These are phyloP conservation scores for Corynorhinus townsendii DNA, from an alignment of 2,113 vertebrate species.

Conservation along the genomic window DNA sequence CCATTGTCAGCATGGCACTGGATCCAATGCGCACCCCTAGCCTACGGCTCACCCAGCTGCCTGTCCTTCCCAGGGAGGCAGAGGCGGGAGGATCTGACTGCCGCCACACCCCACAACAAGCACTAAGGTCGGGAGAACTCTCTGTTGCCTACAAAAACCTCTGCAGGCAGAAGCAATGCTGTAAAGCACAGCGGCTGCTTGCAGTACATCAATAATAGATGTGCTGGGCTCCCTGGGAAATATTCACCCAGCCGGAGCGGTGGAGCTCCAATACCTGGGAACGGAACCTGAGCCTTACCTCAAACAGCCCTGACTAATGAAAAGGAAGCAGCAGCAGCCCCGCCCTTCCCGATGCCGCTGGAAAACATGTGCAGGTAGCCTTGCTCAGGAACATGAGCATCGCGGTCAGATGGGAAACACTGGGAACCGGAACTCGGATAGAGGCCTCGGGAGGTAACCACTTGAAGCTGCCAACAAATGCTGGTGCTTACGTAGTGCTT, in stretches of 20 bases:
- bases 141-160: not conserved
- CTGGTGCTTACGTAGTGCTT: not conserved
- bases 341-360: not conserved
- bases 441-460: not conserved
- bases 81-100: not conserved
- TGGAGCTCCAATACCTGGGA: not conserved
- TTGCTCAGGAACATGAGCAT: not conserved
- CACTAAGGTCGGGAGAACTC: not conserved
- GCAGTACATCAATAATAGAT: slow-evolving; percentile 56
- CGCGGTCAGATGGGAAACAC: not conserved
- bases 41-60: not conserved
- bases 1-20: not conserved
- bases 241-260: not conserved
- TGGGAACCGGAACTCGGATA: not conserved
- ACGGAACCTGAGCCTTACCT: not conserved
- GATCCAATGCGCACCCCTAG: accelerated
- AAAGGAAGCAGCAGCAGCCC: not conserved
- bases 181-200: not conserved
- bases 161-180: not conserved
- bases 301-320: not conserved
- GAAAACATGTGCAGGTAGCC: not conserved
- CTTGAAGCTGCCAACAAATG: accelerated
- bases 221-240: not conserved
- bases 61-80: not conserved
- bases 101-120: accelerated